Evolutionary conservation across 1,140 invertebrate genomes (phyloP), one percentile per base, ranked within the genome.

Genomic region (Euwallacea fornicatus): DNA sequence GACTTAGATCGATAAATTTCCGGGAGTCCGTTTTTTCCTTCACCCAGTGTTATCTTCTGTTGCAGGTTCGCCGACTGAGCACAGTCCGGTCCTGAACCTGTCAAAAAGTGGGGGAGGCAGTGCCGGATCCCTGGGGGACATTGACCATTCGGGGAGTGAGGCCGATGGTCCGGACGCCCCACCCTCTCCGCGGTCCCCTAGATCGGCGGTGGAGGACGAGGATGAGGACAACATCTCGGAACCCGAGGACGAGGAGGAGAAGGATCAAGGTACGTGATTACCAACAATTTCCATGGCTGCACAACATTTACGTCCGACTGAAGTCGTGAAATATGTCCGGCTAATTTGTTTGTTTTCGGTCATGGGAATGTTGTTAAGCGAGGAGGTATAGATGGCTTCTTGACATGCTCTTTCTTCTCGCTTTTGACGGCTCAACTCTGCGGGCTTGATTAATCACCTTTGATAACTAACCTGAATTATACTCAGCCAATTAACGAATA

Each of bases 11-110:
- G 33, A 68, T 72, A 72, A 72, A 72, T 72, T 67, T 64, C 71
- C 65, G 21, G 46, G 9, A 50, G 46, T 13, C 13, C 46, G 46
- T 11, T 50, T 50, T 50, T 50, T 50, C 46, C 46, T 50, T 50
- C 13, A 33, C 21, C 21, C 1, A 33, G 21, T 33, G 21, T 33
- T 33, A 33, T 33, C 21, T 43, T 33, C 43, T 61, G 6, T 61
- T 78, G 11, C 79, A 93, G 93, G 92, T 73, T 94, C 93, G 53
- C 91, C 92, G 55, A 93, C 91, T 78, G 92, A 92, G 41, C 92
- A 94, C 83, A 95, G 93, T 88, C 94, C 93, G 53, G 93, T 95
- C 47, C 82, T 96, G 72, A 96, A 96, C 82, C 83, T 96, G 15
- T 95, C 93, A 6, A 95, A 96, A 83, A 93, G 91, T 42, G 92